phyloP scores from a whole-genome alignment of 2,113 vertebrate genomes.

The Leiothrix lutea region DNA sequence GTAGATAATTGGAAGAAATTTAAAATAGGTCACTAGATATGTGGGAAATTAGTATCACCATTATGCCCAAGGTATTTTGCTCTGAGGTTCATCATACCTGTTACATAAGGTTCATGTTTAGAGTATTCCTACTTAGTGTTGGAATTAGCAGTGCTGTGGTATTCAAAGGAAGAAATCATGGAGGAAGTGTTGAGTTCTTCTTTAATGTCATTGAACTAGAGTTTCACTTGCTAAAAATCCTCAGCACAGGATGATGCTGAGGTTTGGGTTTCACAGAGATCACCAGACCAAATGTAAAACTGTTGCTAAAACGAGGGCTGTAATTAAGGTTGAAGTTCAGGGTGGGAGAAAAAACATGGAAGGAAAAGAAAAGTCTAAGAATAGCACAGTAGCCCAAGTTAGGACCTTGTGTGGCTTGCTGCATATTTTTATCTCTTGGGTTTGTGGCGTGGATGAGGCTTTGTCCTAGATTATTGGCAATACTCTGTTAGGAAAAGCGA shows the following conservation, averaged over 20 bases:
- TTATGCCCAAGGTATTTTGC: background rate
- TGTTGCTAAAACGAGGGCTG: background rate
- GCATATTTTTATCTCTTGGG: background rate
- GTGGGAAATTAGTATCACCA: background rate
- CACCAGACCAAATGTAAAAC: background rate
- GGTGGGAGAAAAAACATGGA: background rate
- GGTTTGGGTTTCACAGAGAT: background rate
- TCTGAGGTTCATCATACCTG: background rate
- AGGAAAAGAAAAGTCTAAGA: background rate
- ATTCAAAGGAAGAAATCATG: background rate
- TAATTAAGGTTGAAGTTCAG: conserved; percentile 21
- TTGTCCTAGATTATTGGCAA: background rate
- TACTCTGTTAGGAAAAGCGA: background rate
- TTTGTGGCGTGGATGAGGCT: background rate
- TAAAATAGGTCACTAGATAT: background rate
- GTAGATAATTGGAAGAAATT: background rate
- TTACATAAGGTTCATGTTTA: background rate
- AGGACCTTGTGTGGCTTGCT: background rate
- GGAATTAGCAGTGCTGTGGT: background rate
- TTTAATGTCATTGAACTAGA: background rate
- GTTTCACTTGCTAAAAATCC: conserved; percentile 22
- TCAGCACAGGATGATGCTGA: background rate
- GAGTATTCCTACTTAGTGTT: background rate
- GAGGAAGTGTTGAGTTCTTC: background rate
- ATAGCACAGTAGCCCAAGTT: background rate